A percentile compares a stretch with the other conserved stretches of the same genome.
Evolutionary conservation across 2,113 vertebrate species (phyloP).

Genomic region (Vombatus ursinus): DNA sequence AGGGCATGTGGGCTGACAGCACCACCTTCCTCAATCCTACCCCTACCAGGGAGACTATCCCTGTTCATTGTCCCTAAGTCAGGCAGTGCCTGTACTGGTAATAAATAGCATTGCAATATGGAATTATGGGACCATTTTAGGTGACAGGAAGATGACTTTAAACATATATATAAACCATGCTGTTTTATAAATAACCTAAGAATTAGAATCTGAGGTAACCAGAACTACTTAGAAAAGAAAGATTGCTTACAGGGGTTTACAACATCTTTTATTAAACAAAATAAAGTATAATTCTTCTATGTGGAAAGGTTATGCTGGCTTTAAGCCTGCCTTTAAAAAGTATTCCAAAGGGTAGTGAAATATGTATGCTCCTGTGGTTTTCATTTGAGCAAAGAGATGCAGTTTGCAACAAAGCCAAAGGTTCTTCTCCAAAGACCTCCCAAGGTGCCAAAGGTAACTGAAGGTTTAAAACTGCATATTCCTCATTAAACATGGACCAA

Average conservation of each 20-base stretch:
- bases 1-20: neutral
- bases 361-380: neutral
- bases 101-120: neutral
- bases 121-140: neutral
- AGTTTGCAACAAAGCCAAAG: neutral
- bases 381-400: neutral
- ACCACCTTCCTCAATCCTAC: neutral
- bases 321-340: conserved; percentile 56
- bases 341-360: neutral
- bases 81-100: neutral
- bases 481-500: neutral
- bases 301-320: conserved; percentile 36
- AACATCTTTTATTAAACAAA: conserved; percentile 69
- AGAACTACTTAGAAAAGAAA: neutral
- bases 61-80: neutral
- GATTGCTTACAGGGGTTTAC: neutral
- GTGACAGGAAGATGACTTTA: neutral
- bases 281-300: conserved; percentile 45
- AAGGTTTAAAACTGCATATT: neutral
- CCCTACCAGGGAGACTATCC: neutral
- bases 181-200: neutral
- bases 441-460: conserved; percentile 38
- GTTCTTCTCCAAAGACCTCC: neutral
- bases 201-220: neutral
- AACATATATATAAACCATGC: neutral